A percentile compares a stretch with the other conserved stretches of the same genome.
Conservation (phyloP, 1,140 invertebrate genomes). For the Leptonema lineaticorne region DNA sequence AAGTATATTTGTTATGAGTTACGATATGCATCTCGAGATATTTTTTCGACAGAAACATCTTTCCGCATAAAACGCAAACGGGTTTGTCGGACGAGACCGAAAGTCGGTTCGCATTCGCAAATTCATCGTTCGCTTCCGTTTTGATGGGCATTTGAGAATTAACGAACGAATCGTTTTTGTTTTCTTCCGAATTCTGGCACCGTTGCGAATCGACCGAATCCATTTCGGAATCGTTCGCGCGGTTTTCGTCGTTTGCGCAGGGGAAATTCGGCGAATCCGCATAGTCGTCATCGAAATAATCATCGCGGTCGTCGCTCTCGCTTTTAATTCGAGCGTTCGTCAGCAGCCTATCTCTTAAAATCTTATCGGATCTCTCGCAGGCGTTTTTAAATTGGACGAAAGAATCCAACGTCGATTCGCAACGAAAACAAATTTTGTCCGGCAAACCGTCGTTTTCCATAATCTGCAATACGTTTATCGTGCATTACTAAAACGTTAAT, state of each 20-base stretch:
- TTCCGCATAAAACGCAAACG: neutral
- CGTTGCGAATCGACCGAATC: neutral
- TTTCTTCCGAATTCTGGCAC: neutral
- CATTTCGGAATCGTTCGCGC: neutral
- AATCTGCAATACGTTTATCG: neutral
- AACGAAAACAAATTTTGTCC: neutral
- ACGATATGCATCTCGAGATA: neutral
- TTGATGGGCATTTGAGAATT: neutral
- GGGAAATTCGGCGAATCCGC: neutral
- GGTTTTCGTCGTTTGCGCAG: neutral
- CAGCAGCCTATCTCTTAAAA: neutral
- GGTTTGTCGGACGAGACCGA: neutral
- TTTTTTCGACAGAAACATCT: neutral
- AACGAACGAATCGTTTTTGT: neutral
- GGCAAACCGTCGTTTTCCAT: neutral
- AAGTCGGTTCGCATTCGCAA: neutral
- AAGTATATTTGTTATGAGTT: neutral
- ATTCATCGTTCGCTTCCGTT: neutral
- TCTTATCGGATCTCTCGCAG: neutral
- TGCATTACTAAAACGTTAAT: neutral
- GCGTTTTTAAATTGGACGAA: neutral
- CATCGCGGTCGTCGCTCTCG: neutral
- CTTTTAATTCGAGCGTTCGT: neutral
- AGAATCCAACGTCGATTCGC: neutral
- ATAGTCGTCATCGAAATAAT: neutral